Base-by-base conservation (phyloP, 1,140 invertebrate genomes). In the Drosophila kurseongensis region DNA sequence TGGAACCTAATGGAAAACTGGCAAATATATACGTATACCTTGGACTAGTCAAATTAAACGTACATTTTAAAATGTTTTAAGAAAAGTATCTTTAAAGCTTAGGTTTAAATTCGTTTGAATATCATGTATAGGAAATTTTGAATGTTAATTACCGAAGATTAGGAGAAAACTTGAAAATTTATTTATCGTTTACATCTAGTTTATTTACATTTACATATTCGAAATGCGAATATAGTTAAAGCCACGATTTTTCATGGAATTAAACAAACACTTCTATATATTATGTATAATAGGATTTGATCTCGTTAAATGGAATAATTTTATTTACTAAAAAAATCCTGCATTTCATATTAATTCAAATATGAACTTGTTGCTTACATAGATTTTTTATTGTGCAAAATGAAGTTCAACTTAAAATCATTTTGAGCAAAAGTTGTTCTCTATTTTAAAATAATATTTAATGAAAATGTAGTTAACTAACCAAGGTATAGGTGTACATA, bases 1-100 rank as follows among this genome's bases (percentile, higher is more conserved):
- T 69, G 72, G 80, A 86, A 75, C 74, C 50, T 76, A 68, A 69
- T 76, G 84, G 52, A 84, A 45, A 56, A 35, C 51, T 12, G 45
- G 1, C 38, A 5, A 0, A 8, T 27, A 29, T 5, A 29, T 5
- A 16, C 65, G 0, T 12, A 66, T 35, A 38, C 29, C 65, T 68
- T 54, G 65, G 61, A n/a, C 52, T 45, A 65, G 29, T 7, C 5
- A 36, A 32, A 41, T 51, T 42, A 42, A 42, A 51, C 69, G 48
- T 62, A 45, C 61, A 62, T 27, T 65, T 61, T 54, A 48, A 61
- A 65, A 40, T 55, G 38, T 1, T 6, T 8, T n/a, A 48, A 12
- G 1, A n/a, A 48, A 29, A 14, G 0, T 16, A 2, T n/a, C 18
- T 23, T 23, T 52, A 52, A 52, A 36, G 50, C 50, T 52, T 52